Evolutionary conservation across 1,140 invertebrate genomes (phyloP).

Genomic region (Neodiprion lecontei): DNA sequence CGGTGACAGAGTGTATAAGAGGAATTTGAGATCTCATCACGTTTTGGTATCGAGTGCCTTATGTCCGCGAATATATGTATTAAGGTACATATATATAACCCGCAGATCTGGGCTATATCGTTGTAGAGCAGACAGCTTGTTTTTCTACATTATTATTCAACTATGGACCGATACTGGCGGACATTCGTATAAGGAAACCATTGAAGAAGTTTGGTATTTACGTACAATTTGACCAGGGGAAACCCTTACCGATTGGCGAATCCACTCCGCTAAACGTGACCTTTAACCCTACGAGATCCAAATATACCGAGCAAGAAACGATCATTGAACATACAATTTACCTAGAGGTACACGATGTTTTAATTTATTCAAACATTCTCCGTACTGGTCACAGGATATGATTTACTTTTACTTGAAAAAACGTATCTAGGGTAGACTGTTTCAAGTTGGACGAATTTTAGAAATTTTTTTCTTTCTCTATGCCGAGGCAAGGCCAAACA

Average conservation of each 20-base stretch:
- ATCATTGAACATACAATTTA: conserved; percentile 39
- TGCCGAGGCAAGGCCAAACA: too few species aligned
- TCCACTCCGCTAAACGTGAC: conserved; percentile 38
- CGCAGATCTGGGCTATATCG: conserved; percentile 49
- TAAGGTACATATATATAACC: neutral
- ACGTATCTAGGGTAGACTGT: too few species aligned
- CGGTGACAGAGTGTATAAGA: too few species aligned
- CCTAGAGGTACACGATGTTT: conserved; percentile 42
- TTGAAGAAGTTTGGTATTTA: conserved; percentile 37
- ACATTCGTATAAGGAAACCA: conserved; percentile 36
- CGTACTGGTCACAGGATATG: neutral
- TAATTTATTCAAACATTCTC: neutral
- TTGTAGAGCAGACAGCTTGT: conserved; percentile 43
- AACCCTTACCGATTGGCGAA: conserved; percentile 38
- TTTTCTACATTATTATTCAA: conserved; percentile 46
- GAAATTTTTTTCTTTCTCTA: neutral
- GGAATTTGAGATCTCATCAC: neutral
- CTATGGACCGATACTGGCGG: conserved; percentile 47
- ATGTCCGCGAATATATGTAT: too few species aligned
- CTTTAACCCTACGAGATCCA: conserved; percentile 38
- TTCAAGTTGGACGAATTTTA: neutral
- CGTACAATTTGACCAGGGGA: conserved; percentile 39
- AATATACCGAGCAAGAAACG: conserved; percentile 32
- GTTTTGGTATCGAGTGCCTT: neutral
- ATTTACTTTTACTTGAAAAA: neutral